These are phyloP conservation scores for Xylocampa areola DNA, from an alignment of 2,888 invertebrate species.

Conservation along the genomic window DNA sequence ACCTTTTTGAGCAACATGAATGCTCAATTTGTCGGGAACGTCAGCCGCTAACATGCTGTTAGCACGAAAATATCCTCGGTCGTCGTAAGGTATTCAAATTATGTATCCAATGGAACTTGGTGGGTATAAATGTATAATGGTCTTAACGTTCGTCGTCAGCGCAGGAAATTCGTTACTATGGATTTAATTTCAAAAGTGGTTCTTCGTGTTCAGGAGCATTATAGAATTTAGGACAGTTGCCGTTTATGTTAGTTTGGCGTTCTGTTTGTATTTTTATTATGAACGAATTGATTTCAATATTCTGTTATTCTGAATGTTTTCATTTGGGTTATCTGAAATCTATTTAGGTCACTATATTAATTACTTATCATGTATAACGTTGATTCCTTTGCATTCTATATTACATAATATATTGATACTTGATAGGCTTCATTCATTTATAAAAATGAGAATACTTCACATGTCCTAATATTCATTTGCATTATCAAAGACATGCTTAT, in stretches of 20 bases:
- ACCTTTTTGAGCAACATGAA: slow-evolving; percentile 47
- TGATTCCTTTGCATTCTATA: too few relatives aligned
- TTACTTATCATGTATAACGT: too few relatives aligned
- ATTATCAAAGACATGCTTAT: too few relatives aligned
- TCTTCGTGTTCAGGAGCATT: slow-evolving; percentile 32
- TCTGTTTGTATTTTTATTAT: neutral
- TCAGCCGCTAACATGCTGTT: slow-evolving; percentile 39
- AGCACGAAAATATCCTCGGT: slow-evolving; percentile 53
- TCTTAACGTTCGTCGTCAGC: slow-evolving; percentile 23
- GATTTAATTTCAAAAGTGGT: slow-evolving; percentile 29
- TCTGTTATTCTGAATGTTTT: too few relatives aligned
- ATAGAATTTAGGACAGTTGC: slow-evolving; percentile 25
- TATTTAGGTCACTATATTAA: too few relatives aligned
- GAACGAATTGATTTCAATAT: too few relatives aligned
- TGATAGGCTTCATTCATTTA: too few relatives aligned
- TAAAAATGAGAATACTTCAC: too few relatives aligned
- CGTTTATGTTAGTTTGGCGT: slow-evolving; percentile 10
- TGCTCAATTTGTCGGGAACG: slow-evolving; percentile 47
- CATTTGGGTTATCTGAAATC: too few relatives aligned
- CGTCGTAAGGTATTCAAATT: slow-evolving; percentile 44
- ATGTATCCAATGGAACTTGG: slow-evolving; percentile 42
- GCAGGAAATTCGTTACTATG: slow-evolving; percentile 36
- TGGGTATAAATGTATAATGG: slow-evolving; percentile 37
- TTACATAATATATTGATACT: too few relatives aligned
- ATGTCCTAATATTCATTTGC: neutral